Percentiles rank a stretch among this genome's conserved stretches.
Conservation (phyloP, 2,113 vertebrate species). For the Paradoxurus hermaphroditus region DNA sequence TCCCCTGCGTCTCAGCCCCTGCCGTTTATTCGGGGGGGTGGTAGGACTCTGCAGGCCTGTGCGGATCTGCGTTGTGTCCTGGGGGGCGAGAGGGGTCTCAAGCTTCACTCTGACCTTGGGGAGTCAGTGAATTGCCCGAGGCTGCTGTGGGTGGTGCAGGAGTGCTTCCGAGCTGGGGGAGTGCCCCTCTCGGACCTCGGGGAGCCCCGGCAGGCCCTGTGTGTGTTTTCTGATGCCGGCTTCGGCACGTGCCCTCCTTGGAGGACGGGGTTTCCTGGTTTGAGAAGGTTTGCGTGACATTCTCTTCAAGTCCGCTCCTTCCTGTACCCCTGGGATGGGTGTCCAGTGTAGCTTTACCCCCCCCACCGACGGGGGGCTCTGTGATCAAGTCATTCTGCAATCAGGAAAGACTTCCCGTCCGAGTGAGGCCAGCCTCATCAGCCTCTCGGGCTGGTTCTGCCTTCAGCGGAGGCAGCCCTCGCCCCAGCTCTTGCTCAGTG, state of each 20-base stretch:
- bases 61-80: neutral
- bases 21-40: no score
- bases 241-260: neutral
- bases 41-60: neutral
- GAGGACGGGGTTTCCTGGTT: neutral
- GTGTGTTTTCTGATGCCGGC: neutral
- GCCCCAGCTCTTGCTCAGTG: neutral
- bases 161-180: rapidly evolving
- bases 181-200: rapidly evolving
- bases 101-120: neutral
- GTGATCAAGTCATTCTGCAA: neutral
- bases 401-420: neutral
- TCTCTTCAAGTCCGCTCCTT: neutral
- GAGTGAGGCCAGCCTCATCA: neutral
- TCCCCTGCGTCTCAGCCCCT: neutral
- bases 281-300: neutral
- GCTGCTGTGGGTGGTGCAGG: neutral
- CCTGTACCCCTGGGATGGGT: neutral
- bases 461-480: neutral
- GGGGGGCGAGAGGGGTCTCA: neutral
- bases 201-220: neutral
- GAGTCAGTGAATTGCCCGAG: neutral
- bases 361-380: neutral
- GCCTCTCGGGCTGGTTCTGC: neutral
- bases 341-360: neutral